phyloP scores from a whole-genome alignment of 2,113 vertebrate genomes.

The Galeopterus variegatus region DNA sequence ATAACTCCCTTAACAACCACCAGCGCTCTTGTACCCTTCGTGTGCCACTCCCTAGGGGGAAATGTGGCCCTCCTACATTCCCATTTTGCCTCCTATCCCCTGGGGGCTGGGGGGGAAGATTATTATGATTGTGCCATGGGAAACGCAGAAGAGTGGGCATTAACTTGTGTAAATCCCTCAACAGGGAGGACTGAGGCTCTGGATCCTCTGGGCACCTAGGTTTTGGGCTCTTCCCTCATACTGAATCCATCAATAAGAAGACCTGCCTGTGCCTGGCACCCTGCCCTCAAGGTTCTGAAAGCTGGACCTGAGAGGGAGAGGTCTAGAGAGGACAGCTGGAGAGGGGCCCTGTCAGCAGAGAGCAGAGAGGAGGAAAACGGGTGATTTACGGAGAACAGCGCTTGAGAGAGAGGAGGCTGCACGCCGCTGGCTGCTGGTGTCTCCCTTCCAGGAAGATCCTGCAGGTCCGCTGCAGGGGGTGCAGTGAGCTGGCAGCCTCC shows the following conservation, averaged over 20 bases:
- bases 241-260: too few relatives aligned
- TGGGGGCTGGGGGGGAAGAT: not conserved
- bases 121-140: not conserved
- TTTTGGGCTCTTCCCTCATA: accelerated
- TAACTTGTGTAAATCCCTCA: not conserved
- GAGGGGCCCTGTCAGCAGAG: not conserved
- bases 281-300: not conserved
- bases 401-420: not conserved
- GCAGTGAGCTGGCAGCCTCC: not conserved
- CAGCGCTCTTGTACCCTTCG: not conserved
- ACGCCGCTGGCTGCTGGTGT: accelerated
- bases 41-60: not conserved
- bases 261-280: not conserved
- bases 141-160: not conserved
- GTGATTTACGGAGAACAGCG: accelerated
- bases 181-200: not conserved
- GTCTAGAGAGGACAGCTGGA: not conserved
- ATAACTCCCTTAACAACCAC: not conserved
- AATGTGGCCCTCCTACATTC: not conserved
- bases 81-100: not conserved
- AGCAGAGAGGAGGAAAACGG: not conserved
- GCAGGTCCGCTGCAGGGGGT: too few relatives aligned
- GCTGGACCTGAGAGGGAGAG: not conserved
- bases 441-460: not conserved
- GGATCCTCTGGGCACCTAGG: not conserved